Evolutionary conservation across 2,113 vertebrate species (phyloP), one percentile per base, ranked within the genome.

Genomic region (Neodontobutis hainanensis): DNA sequence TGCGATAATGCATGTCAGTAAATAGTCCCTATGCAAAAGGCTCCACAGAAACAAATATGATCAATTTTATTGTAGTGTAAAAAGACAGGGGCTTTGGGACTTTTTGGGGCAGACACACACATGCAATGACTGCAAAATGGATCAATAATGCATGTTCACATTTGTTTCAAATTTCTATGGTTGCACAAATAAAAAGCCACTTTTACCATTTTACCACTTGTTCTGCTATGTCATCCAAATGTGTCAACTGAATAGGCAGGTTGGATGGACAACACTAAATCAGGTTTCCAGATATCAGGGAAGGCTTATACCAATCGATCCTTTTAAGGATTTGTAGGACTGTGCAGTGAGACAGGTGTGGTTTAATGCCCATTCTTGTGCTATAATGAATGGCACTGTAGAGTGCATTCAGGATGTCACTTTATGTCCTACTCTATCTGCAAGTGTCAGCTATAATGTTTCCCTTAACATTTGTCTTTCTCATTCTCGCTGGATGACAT

Each of bases 231-330:
- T 6, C 19, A 78, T 76, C 72, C 35, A 78, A 67, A 59, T 61
- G n/a, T n/a, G n/a, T n/a, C n/a, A n/a, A n/a, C n/a, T 0, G 8
- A 63, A 38, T 59, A 49, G 11, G 63, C 40, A 61, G 56, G 67
- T 59, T 78, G 53, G 68, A 78, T 75, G 78, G 68, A 58, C 66
- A 71, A 52, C 71, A 62, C 70, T 89, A 85, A 88, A 87, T 86
- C 84, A 86, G 46, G 48, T 50, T 53, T 65, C 57, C 50, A 34
- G 27, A 46, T 49, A 46, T 82, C 79, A 50, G 71, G 40, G 55
- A 76, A 49, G 47, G 55, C 53, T 58, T 56, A 73, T 59, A 52
- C 67, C 69, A 64, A 82, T 82, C 55, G 67, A 85, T 82, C 35
- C 57, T 50, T 38, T 45, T 27, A 8, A 65, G 57, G 83, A 86